Percentiles rank a stretch among this genome's conserved stretches.
Evolutionary conservation across 2,113 vertebrate species (phyloP).

Genomic region (Corvus hawaiiensis): DNA sequence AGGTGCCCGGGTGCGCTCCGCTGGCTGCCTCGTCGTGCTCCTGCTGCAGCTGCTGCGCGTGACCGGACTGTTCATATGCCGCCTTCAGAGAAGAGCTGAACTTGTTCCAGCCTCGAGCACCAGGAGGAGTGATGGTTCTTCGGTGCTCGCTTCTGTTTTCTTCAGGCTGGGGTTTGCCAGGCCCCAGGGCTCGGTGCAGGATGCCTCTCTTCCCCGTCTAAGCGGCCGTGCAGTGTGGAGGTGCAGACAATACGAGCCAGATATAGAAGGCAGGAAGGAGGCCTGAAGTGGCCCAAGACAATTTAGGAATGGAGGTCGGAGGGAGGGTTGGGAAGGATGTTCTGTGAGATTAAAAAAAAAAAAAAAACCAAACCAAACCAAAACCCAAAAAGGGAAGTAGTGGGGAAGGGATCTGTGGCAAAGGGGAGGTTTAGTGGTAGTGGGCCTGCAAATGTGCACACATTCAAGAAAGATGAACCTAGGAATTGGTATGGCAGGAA

Average conservation of each 20-base stretch:
- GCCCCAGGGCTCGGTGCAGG: accelerated
- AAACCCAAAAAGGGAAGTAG: not conserved
- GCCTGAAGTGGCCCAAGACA: not conserved
- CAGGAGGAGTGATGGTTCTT: not conserved
- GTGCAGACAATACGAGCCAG: not conserved
- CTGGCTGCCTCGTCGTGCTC: not conserved
- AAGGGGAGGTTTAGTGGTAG: not conserved
- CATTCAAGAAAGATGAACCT: not conserved
- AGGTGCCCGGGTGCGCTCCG: not conserved
- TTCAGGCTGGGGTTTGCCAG: not conserved
- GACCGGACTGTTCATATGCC: not conserved
- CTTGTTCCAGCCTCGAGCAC: not conserved
- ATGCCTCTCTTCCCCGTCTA: not conserved
- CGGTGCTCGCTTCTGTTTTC: not conserved
- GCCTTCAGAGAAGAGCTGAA: not conserved
- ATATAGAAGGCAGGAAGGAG: not conserved
- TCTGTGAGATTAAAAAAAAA: not conserved
- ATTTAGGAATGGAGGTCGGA: not conserved
- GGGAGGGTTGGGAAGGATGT: not conserved
- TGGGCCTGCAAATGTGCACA: not conserved
- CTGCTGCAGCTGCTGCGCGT: not conserved
- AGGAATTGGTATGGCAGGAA: not conserved
- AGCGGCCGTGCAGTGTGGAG: not conserved
- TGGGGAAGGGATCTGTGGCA: not conserved
- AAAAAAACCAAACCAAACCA: not conserved